Conservation (phyloP, 2,113 vertebrate species). For the Himantopus leucocephalus region DNA sequence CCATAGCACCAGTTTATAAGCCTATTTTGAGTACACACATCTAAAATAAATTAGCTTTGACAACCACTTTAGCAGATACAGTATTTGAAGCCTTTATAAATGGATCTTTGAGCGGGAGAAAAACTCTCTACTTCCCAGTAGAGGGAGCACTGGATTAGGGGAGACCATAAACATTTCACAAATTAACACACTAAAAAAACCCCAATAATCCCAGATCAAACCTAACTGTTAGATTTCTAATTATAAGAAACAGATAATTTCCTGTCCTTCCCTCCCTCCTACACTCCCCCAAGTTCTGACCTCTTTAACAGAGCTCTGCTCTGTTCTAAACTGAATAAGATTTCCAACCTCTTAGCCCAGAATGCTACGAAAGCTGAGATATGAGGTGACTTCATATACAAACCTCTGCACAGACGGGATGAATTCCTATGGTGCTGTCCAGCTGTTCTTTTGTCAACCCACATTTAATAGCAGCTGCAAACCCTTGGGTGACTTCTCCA, state of each 20-base stretch:
- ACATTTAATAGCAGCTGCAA: conserved; percentile 82
- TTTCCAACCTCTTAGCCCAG: neutral
- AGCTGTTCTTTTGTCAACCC: conserved; percentile 82
- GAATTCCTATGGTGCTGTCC: conserved; percentile 81
- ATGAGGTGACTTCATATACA: neutral
- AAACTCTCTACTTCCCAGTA: neutral
- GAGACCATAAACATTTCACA: neutral
- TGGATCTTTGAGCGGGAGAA: neutral
- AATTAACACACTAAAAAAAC: neutral
- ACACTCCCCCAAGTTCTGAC: neutral
- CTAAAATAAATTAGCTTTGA: neutral
- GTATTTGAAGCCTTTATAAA: neutral
- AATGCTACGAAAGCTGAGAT: neutral
- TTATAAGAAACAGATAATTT: neutral
- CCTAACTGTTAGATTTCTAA: neutral
- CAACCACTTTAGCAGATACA: neutral
- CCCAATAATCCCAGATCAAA: neutral
- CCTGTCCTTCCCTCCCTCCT: neutral
- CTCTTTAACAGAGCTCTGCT: neutral
- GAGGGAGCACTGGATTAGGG: neutral
- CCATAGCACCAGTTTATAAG: neutral
- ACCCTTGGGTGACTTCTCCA: conserved; percentile 85
- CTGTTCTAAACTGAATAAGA: neutral
- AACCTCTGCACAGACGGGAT: conserved; percentile 86
- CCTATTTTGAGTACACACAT: neutral